Evolutionary conservation across 2,888 invertebrate genomes (phyloP).

Genomic region (Cheilosia pagana): DNA sequence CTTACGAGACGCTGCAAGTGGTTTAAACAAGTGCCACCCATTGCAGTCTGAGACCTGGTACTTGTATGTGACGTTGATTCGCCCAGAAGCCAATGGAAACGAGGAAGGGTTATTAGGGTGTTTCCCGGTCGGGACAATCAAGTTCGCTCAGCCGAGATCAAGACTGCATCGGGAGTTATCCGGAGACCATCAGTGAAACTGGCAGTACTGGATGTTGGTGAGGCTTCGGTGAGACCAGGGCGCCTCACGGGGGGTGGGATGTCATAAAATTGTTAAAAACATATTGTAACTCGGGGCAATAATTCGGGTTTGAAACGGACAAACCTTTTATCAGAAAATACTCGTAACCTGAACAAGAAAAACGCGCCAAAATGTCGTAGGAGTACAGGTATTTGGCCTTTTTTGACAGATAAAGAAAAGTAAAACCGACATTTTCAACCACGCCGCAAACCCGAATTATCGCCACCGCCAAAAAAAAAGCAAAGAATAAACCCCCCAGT

Average conservation of each 20-base stretch:
- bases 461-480: no score
- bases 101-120: slow-evolving; percentile 17
- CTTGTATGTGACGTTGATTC: neutral
- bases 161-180: slow-evolving; percentile 1
- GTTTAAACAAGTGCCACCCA: neutral
- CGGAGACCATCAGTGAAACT: slow-evolving; percentile 10
- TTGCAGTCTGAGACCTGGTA: slow-evolving; percentile 5
- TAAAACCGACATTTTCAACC: no score
- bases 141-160: slow-evolving; percentile 11
- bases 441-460: no score
- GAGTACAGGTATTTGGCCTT: no score
- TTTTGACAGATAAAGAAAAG: no score
- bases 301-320: no score
- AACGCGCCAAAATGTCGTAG: no score
- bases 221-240: slow-evolving; percentile 16
- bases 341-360: fast-evolving
- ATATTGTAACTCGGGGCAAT: no score
- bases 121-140: slow-evolving; percentile 15
- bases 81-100: neutral
- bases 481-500: no score
- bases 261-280: neutral
- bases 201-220: slow-evolving; percentile 10
- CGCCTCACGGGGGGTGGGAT: slow-evolving; percentile 28
- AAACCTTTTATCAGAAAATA: no score
- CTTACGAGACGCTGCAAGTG: slow-evolving; percentile 25